Evolutionary conservation across 2,888 invertebrate species (phyloP), one percentile per base, ranked within the genome.

Genomic region (Onthophagus sagittarius): DNA sequence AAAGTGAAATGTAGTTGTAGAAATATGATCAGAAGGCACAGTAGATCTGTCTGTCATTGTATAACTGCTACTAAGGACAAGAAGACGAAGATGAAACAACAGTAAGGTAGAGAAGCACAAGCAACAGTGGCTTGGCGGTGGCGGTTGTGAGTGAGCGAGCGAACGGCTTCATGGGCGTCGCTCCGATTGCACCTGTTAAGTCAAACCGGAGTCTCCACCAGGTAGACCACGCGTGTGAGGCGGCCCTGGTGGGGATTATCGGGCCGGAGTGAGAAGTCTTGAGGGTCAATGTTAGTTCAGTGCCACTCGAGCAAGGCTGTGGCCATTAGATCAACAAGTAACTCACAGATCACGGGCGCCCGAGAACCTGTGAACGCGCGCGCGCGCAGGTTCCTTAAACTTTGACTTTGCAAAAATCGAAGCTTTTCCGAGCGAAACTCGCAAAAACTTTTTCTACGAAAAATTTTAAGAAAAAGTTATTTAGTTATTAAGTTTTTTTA

Each of bases 261-360:
- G 77, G 80, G 79, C 80, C 79, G 80, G 80, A 81, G 79, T 79
- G 79, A 81, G 82, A 82, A 82, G 80, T 80, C 79, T 81, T 83
- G 84, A 86, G 86, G 86, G 86, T 86, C 86, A 86, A 85, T 85
- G 85, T 84, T 84, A 85, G 84, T 84, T 85, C 85, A 85, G 84
- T 84, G 85, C 84, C 84, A 84, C 82, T 83, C 82, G 83, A 75
- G 83, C 84, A 85, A 85, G 85, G 85, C 85, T 85, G 83, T 84
- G 84, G 83, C 83, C 82, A 84, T 79, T 83, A 82, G 83, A 84
- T 82, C 81, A 82, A 70, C 74, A 72, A 72, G 72, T 72, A 72
- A 70, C 65, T 72, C 67, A 72, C 74, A 64, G 72, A 64, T 70
- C 70, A 62, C 65, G 62, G 64, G 69, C 39, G 39, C 11, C 39